A percentile compares a stretch with the other conserved stretches of the same genome.
Evolutionary conservation across 2,113 vertebrate species (phyloP).

Genomic region (Malurus elegans): DNA sequence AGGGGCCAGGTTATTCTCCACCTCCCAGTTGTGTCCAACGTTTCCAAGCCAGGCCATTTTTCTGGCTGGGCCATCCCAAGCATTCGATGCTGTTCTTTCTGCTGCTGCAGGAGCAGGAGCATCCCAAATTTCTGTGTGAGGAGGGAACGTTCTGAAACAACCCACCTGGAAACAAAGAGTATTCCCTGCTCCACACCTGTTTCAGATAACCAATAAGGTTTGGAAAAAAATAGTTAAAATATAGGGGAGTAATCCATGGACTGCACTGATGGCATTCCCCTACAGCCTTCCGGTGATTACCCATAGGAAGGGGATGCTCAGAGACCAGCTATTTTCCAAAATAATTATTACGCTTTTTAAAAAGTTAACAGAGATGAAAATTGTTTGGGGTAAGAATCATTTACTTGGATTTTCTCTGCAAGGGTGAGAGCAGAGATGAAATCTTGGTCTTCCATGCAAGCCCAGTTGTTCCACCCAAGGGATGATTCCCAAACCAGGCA

Average conservation of each 20-base stretch:
- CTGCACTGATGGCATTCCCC: not conserved
- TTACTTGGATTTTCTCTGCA: not conserved
- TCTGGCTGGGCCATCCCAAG: not conserved
- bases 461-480: not conserved
- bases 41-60: not conserved
- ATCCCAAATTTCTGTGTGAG: fast-evolving
- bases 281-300: no score
- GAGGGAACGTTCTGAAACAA: not conserved
- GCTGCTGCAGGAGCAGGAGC: fast-evolving
- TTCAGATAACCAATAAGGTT: not conserved
- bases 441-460: not conserved
- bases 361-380: not conserved
- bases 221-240: not conserved
- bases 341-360: not conserved
- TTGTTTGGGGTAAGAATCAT: not conserved
- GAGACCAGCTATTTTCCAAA: not conserved
- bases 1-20: not conserved
- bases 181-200: not conserved
- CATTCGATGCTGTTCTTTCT: not conserved
- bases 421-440: not conserved
- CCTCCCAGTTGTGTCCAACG: not conserved
- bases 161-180: not conserved
- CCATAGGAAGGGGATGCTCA: not conserved
- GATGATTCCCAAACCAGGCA: not conserved
- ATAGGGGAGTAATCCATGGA: not conserved